These are phyloP conservation scores for Sciurus niger DNA, from an alignment of 2,113 vertebrate genomes.

Conservation along the genomic window DNA sequence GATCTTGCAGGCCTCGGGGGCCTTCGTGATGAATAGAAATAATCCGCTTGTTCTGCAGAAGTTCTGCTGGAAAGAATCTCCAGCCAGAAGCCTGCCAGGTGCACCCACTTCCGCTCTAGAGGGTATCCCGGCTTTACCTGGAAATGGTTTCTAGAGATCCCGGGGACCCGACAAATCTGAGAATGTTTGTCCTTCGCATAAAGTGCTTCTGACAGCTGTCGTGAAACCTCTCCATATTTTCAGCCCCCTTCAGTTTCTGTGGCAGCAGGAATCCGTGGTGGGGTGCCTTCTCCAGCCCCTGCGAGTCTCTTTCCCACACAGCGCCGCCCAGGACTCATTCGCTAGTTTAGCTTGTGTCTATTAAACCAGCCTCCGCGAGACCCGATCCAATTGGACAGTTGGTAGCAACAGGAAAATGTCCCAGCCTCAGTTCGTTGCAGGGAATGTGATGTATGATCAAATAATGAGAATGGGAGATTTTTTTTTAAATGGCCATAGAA, in stretches of 20 bases:
- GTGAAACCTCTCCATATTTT: background rate
- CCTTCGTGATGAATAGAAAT: slow-evolving; percentile 50
- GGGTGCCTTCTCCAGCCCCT: background rate
- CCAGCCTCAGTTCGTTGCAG: background rate
- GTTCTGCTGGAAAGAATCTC: slow-evolving; percentile 35
- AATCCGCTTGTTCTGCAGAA: slow-evolving; percentile 33
- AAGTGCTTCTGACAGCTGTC: slow-evolving; percentile 40
- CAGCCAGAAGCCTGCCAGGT: slow-evolving; percentile 20
- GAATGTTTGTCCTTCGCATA: slow-evolving; percentile 64
- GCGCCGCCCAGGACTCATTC: slow-evolving; percentile 21
- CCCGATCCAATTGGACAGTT: background rate
- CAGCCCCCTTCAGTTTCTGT: slow-evolving; percentile 19
- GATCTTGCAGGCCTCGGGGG: slow-evolving; percentile 60
- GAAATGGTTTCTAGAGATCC: slow-evolving; percentile 9
- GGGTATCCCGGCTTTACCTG: background rate
- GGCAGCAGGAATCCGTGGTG: background rate
- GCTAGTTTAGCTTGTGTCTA: background rate
- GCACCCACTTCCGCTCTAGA: background rate
- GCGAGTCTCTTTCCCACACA: background rate
- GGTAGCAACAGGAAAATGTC: background rate
- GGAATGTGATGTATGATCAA: background rate
- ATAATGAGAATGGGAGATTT: background rate
- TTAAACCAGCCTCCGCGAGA: background rate
- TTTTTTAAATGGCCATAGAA: background rate
- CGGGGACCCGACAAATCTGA: background rate